These are phyloP conservation scores for Monarcha castaneiventris DNA, from an alignment of 2,113 vertebrate species.

Conservation along the genomic window DNA sequence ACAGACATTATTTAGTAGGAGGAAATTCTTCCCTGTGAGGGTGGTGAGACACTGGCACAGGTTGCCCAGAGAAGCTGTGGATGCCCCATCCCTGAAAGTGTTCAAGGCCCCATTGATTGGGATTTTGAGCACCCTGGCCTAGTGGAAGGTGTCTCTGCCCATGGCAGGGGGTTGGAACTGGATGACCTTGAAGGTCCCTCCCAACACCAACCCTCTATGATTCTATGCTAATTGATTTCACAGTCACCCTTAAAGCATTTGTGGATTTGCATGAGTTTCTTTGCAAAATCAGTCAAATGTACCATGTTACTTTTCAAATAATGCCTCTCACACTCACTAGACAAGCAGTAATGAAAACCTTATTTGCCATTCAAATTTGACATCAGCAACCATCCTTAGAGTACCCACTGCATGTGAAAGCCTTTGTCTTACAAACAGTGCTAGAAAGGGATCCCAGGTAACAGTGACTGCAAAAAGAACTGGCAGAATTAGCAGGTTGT, in stretches of 20 bases:
- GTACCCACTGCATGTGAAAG: background rate
- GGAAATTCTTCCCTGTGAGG: background rate
- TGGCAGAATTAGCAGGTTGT: background rate
- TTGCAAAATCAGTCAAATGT: background rate
- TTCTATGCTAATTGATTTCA: background rate
- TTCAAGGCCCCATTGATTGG: background rate
- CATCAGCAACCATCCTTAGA: background rate
- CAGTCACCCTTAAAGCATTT: background rate
- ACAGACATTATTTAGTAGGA: background rate
- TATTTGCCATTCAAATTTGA: background rate
- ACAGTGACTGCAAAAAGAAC: background rate
- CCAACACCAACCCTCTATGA: background rate
- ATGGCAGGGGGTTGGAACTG: background rate
- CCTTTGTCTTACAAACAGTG: background rate
- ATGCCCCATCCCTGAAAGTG: background rate
- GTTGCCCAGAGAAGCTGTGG: background rate
- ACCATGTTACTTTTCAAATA: background rate
- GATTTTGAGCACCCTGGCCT: background rate
- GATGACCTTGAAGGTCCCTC: background rate
- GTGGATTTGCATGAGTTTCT: background rate
- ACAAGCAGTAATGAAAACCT: background rate
- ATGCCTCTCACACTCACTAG: background rate
- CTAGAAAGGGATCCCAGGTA: background rate
- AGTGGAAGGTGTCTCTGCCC: background rate
- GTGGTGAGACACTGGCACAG: background rate